Conservation (phyloP, 2,113 vertebrate genomes). For the Ahaetulla prasina region DNA sequence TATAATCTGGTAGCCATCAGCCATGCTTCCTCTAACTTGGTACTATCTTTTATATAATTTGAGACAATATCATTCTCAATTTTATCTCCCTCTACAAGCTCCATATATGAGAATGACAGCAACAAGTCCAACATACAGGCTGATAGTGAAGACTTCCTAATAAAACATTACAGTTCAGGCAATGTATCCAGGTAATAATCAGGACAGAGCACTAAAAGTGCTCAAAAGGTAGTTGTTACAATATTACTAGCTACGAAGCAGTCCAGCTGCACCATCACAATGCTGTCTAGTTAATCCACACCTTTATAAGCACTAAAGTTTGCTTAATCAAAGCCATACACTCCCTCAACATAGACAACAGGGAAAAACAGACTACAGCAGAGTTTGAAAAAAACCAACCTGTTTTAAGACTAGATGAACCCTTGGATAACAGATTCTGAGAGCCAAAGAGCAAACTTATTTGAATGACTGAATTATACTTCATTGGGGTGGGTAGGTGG, state of each 20-base stretch:
- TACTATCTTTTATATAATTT: neutral
- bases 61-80: neutral
- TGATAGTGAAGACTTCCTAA: neutral
- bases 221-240: neutral
- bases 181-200: neutral
- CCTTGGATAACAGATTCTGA: neutral
- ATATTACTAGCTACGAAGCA: neutral
- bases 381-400: neutral
- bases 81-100: neutral
- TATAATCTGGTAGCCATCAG: neutral
- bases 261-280: neutral
- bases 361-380: neutral
- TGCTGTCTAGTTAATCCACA: neutral
- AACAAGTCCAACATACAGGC: neutral
- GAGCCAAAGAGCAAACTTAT: neutral
- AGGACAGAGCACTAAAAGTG: neutral
- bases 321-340: neutral
- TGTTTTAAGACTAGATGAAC: neutral
- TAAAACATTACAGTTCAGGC: neutral
- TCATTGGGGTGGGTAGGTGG: no score
- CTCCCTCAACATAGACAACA: neutral
- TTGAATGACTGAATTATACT: neutral
- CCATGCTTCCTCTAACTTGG: neutral
- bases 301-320: neutral
- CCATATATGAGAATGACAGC: neutral